phyloP scores from a whole-genome alignment of 2,888 invertebrate genomes.

The Plemyria rubiginata region DNA sequence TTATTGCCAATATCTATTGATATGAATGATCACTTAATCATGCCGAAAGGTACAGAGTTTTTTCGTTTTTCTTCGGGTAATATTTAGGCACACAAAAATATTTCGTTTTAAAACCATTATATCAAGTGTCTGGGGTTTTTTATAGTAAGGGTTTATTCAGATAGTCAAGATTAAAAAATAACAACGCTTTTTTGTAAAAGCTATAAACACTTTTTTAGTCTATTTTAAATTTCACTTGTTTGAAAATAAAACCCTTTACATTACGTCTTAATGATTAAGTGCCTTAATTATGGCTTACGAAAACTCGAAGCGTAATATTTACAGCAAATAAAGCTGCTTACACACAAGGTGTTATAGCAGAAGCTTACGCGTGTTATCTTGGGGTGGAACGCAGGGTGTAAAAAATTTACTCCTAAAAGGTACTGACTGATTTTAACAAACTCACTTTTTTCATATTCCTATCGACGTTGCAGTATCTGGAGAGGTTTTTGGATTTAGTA shows the following conservation, averaged over 20 bases:
- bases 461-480: no score
- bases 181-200: no score
- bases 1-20: constrained; percentile 68
- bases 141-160: no score
- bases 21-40: constrained; percentile 45
- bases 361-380: constrained; percentile 76
- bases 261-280: constrained; percentile 33
- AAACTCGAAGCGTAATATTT: constrained; percentile 66
- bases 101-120: no score
- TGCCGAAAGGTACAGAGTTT: constrained; percentile 18
- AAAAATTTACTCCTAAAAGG: background rate
- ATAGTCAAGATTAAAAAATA: no score
- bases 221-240: no score
- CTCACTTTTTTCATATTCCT: no score
- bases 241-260: background rate
- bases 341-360: constrained; percentile 69
- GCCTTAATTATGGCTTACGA: constrained; percentile 49
- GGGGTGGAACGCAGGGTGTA: constrained; percentile 61
- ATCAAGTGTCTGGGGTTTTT: no score
- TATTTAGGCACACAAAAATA: no score
- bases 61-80: constrained; percentile 6
- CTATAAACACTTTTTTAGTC: no score
- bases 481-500: no score
- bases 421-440: no score
- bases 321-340: constrained; percentile 74